These are phyloP conservation scores for Etia nguti DNA, from an alignment of 2,113 vertebrate species.

Conservation along the genomic window DNA sequence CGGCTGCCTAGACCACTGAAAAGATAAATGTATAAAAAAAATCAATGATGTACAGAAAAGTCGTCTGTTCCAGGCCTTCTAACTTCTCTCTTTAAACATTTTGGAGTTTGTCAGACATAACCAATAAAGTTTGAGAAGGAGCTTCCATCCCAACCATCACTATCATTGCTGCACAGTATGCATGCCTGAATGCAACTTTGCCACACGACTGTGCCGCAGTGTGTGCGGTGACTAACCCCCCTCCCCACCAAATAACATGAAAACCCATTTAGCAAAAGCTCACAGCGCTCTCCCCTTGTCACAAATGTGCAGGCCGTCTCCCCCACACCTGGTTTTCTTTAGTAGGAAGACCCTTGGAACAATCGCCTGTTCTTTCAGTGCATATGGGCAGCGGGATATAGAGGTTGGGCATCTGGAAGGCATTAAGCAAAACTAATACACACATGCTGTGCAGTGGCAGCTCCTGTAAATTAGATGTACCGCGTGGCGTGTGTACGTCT, in stretches of 20 bases:
- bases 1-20: accelerated
- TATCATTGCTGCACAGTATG: accelerated
- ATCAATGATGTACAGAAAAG: neutral
- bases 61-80: neutral
- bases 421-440: conserved; percentile 57
- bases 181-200: neutral
- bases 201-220: accelerated
- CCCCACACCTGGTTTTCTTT: conserved; percentile 57
- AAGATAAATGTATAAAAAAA: neutral
- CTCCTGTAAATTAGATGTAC: conserved; percentile 52
- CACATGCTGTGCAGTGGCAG: conserved; percentile 38
- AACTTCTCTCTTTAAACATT: neutral
- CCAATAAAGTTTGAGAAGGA: neutral
- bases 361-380: conserved; percentile 50
- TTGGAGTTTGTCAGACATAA: neutral
- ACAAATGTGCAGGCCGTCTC: neutral
- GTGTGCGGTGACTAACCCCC: neutral
- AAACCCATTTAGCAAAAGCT: neutral
- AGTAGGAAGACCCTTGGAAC: conserved; percentile 40
- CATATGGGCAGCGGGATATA: neutral
- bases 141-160: neutral
- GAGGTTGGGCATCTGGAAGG: conserved; percentile 62
- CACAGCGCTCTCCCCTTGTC: neutral
- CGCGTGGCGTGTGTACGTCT: neutral
- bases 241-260: neutral